Evolutionary conservation across 2,113 vertebrate genomes (phyloP), one percentile per base, ranked within the genome.

Genomic region (Chaetops frenatus): DNA sequence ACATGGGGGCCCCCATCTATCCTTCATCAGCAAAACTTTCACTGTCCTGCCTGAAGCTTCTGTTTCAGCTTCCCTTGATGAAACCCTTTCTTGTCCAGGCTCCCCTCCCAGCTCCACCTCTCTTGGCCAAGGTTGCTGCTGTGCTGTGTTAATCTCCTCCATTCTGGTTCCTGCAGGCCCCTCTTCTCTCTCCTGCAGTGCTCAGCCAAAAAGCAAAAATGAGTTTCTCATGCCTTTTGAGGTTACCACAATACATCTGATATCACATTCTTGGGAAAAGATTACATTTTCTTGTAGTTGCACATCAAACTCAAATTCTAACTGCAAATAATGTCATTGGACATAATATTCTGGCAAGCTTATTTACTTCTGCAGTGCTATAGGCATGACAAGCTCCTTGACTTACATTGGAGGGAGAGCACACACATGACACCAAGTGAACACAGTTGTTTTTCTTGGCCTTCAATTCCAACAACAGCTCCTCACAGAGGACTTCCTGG

Each of bases 401-500:
- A 71, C 48, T 90, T 29, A 21, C 4, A 47, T 0, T 7, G 13
- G 9, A 50, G 11, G 7, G 5, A 48, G 29, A 50, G 48, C 27
- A 73, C 25, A 42, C 7, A 1, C 1, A 1, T 17, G 23, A 29
- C 14, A 61, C 8, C 14, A 70, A 80, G n/a, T 33, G 58, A 93
- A 44, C 38, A 42, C 17, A 24, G 31, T 40, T 84, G 47, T 74
- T 87, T 57, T 62, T 15, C 50, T 66, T 92, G 86, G 91, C 88
- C 95, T 96, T 91, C 71, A 58, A 11, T 80, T 94, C 91, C 86
- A 81, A 4, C 61, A 87, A 74, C 3, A 96, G 25, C 12, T 76
- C 42, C 69, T 70, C 82, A 53, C 40, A 60, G 8, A 95, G 21
- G 24, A 77, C 25, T 85, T 93, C 28, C 66, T 53, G 62, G 77